These are phyloP conservation scores for Neoniphon sammara DNA, from an alignment of 2,797 vertebrate genomes.

Conservation along the genomic window DNA sequence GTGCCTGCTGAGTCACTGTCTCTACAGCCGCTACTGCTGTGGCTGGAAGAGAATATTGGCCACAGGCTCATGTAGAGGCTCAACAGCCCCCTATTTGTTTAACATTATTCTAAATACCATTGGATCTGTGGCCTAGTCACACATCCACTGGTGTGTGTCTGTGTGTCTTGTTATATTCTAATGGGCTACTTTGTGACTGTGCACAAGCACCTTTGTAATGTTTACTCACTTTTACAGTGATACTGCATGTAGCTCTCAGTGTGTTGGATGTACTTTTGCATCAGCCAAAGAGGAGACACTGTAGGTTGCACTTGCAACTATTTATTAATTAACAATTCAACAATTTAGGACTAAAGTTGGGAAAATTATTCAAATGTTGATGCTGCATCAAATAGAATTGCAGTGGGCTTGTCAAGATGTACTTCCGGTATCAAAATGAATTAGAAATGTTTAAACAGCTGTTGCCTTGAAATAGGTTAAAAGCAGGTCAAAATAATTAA, in stretches of 20 bases:
- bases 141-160: conserved; percentile 27
- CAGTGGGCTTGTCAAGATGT: conserved; percentile 34
- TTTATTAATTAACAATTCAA: conserved; percentile 10
- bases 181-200: conserved; percentile 33
- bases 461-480: conserved; percentile 3
- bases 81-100: conserved; percentile 4
- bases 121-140: conserved; percentile 62
- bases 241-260: conserved; percentile 28
- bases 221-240: conserved; percentile 59
- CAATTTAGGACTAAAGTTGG: conserved; percentile 1
- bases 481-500: conserved; percentile 15
- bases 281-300: conserved; percentile 55
- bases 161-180: conserved; percentile 10
- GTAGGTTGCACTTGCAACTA: conserved; percentile 18
- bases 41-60: conserved; percentile 83
- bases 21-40: conserved; percentile 81
- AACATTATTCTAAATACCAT: conserved; percentile 52
- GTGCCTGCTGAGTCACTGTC: conserved; percentile 74
- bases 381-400: conserved; percentile 28
- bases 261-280: conserved; percentile 26
- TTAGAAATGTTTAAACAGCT: neutral
- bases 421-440: neutral
- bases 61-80: conserved; percentile 62
- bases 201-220: conserved; percentile 64
- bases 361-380: conserved; percentile 10